These are phyloP conservation scores for Idaea straminata DNA, from an alignment of 2,888 invertebrate genomes.

Conservation along the genomic window DNA sequence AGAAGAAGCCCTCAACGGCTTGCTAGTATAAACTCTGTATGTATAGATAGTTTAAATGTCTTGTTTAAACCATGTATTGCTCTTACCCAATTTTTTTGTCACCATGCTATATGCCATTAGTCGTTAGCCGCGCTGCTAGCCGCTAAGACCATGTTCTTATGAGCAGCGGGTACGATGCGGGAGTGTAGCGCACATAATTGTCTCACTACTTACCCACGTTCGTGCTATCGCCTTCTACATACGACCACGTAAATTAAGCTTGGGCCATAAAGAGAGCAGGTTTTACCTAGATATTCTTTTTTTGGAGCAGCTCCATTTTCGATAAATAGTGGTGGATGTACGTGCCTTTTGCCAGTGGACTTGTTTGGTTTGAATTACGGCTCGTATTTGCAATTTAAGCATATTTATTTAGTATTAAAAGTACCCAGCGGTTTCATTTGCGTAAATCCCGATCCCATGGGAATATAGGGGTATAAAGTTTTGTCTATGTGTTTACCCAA, in stretches of 20 bases:
- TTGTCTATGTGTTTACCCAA: too few relatives aligned
- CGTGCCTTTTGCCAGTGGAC: conserved; percentile 21
- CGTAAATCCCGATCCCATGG: too few relatives aligned
- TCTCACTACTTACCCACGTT: conserved; percentile 26
- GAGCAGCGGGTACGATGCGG: background rate
- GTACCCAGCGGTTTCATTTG: too few relatives aligned
- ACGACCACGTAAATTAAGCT: conserved; percentile 27
- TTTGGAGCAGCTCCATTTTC: conserved; percentile 28
- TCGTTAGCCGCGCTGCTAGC: conserved; percentile 14
- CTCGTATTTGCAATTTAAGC: background rate
- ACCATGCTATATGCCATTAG: background rate
- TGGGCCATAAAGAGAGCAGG: conserved; percentile 25
- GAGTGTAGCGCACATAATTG: conserved; percentile 24
- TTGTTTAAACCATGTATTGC: too few relatives aligned
- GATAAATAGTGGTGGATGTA: conserved; percentile 27
- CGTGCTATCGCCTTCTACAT: conserved; percentile 16
- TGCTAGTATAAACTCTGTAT: too few relatives aligned
- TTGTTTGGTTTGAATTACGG: conserved; percentile 23
- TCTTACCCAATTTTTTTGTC: too few relatives aligned
- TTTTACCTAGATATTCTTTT: conserved; percentile 27
- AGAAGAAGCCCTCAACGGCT: too few relatives aligned
- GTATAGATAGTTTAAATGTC: too few relatives aligned
- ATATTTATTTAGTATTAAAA: background rate
- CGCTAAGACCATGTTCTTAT: background rate
- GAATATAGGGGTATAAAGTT: too few relatives aligned